A percentile compares a stretch with the other conserved stretches of the same genome.
Conservation (phyloP, 2,113 vertebrate species). For the Nothoprocta perdicaria region DNA sequence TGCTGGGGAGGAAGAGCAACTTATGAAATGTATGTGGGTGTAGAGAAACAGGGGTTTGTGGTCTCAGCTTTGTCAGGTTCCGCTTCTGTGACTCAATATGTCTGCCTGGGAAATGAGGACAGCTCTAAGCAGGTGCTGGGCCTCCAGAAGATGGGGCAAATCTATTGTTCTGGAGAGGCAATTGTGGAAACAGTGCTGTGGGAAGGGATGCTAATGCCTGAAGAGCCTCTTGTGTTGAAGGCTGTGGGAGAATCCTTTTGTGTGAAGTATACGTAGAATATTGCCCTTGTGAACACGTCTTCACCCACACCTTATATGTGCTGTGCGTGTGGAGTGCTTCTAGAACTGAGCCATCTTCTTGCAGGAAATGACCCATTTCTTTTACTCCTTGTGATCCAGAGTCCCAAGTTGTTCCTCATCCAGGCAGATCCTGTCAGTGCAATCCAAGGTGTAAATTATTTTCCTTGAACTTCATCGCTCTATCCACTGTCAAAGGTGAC, state of each 20-base stretch:
- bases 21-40: constrained; percentile 31
- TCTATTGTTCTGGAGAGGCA: neutral
- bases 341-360: neutral
- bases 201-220: neutral
- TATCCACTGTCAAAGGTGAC: neutral
- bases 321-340: neutral
- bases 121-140: neutral
- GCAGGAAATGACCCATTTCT: neutral
- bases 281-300: neutral
- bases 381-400: constrained; percentile 40
- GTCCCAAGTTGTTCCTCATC: constrained; percentile 24
- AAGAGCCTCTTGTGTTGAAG: neutral
- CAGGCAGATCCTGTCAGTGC: constrained; percentile 36
- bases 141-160: neutral
- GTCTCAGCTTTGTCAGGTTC: neutral
- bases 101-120: constrained; percentile 1
- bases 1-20: constrained; percentile 8
- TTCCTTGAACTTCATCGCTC: constrained; percentile 25
- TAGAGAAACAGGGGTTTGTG: constrained; percentile 3
- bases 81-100: constrained; percentile 26
- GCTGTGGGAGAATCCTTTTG: neutral
- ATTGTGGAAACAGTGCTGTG: neutral
- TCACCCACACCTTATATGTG: accelerated
- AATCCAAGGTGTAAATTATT: constrained; percentile 54
- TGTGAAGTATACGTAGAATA: neutral